phyloP scores from a whole-genome alignment of 2,888 invertebrate genomes.

The Sylvicola fuscatus region DNA sequence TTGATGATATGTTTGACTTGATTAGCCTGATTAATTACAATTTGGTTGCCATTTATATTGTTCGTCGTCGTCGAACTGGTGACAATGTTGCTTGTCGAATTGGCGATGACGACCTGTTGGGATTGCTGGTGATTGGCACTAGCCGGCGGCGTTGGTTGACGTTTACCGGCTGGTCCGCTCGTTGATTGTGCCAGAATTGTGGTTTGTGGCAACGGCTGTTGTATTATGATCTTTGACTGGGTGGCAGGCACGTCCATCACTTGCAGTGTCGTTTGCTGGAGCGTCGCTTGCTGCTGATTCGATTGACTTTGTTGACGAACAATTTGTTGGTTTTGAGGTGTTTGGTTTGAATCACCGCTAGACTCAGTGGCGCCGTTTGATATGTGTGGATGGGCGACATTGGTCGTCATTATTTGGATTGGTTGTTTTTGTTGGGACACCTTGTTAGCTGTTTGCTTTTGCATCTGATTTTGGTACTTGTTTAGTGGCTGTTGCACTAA shows the following conservation, averaged over 20 bases:
- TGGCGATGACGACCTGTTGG: conserved; percentile 8
- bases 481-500: conserved; percentile 13
- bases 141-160: no score
- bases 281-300: neutral
- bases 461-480: conserved; percentile 7
- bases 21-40: conserved; percentile 14
- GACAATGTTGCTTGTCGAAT: conserved; percentile 4
- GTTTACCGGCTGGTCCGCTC: conserved; percentile 6
- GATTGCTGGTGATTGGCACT: neutral
- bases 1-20: conserved; percentile 23
- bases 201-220: no score
- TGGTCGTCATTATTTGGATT: conserved; percentile 8
- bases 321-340: conserved; percentile 3
- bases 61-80: neutral
- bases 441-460: conserved; percentile 8
- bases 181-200: neutral
- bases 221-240: neutral
- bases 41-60: neutral
- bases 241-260: no score
- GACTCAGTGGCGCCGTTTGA: no score
- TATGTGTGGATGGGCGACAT: conserved; percentile 5
- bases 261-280: no score
- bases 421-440: conserved; percentile 8
- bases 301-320: conserved; percentile 1
- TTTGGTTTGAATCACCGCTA: conserved; percentile 3